phyloP scores from a whole-genome alignment of 2,113 vertebrate genomes.

The Anthoscopus minutus region DNA sequence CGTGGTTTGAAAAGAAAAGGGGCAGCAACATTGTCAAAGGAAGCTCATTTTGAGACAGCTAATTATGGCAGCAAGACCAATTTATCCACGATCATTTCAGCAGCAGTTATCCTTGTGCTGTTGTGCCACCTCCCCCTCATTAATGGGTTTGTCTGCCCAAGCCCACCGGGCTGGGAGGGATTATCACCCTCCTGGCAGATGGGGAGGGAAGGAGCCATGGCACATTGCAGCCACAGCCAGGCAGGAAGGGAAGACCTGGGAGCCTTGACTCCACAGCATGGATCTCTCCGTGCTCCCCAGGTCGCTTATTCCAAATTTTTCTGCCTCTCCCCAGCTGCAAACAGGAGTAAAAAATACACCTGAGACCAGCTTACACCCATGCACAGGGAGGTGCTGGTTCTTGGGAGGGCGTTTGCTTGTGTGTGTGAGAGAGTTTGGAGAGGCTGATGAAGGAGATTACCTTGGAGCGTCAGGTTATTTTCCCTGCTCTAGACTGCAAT shows the following conservation, averaged over 20 bases:
- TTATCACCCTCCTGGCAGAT: background rate
- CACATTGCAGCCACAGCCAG: background rate
- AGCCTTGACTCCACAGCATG: background rate
- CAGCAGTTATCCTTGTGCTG: background rate
- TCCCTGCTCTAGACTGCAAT: background rate
- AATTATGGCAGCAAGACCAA: background rate
- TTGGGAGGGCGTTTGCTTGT: background rate
- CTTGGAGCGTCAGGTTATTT: background rate
- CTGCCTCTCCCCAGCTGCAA: background rate
- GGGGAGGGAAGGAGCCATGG: background rate
- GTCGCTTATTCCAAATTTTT: background rate
- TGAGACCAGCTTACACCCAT: background rate
- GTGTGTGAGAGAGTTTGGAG: background rate
- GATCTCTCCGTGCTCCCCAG: background rate
- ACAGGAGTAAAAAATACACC: background rate
- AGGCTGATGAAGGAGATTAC: slow-evolving; percentile 4
- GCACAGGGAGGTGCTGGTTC: background rate
- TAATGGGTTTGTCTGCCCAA: background rate
- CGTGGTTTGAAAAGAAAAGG: background rate
- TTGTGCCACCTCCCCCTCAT: background rate
- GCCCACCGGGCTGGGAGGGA: background rate
- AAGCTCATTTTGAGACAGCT: background rate
- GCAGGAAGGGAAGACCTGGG: background rate
- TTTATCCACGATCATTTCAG: background rate
- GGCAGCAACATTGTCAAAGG: background rate